A percentile compares a stretch with the other conserved stretches of the same genome.
Conservation (phyloP, 1,140 invertebrate genomes). For the Globodera rostochiensis region DNA sequence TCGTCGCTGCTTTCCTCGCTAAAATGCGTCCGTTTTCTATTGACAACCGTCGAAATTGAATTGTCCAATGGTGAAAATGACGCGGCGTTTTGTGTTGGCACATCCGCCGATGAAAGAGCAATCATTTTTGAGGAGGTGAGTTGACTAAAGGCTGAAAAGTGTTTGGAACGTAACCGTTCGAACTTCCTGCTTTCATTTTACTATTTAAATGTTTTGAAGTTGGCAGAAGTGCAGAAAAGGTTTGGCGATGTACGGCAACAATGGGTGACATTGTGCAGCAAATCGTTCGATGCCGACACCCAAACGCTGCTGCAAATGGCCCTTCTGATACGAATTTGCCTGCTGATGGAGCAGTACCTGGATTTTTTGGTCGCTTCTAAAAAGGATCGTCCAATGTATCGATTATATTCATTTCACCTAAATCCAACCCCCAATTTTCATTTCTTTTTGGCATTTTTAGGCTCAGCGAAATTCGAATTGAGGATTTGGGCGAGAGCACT, state of each 20-base stretch:
- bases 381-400: conserved; percentile 16
- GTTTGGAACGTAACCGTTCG: too few species aligned
- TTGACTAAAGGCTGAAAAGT: background rate
- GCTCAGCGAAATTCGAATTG: conserved; percentile 15
- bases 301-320: conserved; percentile 32
- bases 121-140: background rate
- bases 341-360: conserved; percentile 26
- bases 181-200: background rate
- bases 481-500: conserved; percentile 28
- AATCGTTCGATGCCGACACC: conserved; percentile 34
- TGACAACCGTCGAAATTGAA: conserved; percentile 18
- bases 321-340: conserved; percentile 25
- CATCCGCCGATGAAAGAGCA: background rate
- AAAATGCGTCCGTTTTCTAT: conserved; percentile 14
- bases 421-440: background rate
- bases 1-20: conserved; percentile 5
- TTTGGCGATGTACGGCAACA: conserved; percentile 25
- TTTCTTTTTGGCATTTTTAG: background rate
- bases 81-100: too few species aligned
- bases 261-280: conserved; percentile 24
- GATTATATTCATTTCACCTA: background rate
- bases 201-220: conserved; percentile 1
- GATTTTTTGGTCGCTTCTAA: background rate
- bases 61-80: background rate
- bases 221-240: conserved; percentile 6